Evolutionary conservation across 2,113 vertebrate species (phyloP), one percentile per base, ranked within the genome.

Genomic region (Neomonachus schauinslandi): DNA sequence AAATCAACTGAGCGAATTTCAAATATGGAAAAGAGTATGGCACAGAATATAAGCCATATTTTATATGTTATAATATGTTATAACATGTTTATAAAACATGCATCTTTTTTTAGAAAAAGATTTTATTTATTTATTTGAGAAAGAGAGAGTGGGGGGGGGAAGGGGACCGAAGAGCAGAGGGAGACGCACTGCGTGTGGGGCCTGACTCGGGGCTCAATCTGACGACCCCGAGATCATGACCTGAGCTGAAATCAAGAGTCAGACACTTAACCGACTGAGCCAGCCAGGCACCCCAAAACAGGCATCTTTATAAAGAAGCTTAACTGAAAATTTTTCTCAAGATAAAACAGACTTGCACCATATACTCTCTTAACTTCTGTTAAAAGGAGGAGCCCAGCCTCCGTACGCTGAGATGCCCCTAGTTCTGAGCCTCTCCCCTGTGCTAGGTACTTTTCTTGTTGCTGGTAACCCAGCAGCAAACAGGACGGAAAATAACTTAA

Each of bases 11-110:
- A 79, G 49, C 31, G 11, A 53, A 53, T 53, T 89, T 74, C n/a
- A 81, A 55, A 81, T 36, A 57, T 21, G 91, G 24, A 91, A 96
- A 97, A 97, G 49, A 84, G 74, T 98, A 98, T 98, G 98, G 98
- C 98, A 98, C 98, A 77, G 46, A 77, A 16, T 31, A 49, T 49
- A 26, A 4, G 15, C 46, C 49, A 51, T 53, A 19, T n/a, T 79
- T 5, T 31, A 77, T 67, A 94, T 42, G 69, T 39, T 71, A 71
- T 65, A 91, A 71, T 79, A 93, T 97, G 61, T 91, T 53, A n/a
- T n/a, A n/a, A n/a, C n/a, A n/a, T 19, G 28, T 22, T 53, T 79
- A 53, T 53, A n/a, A 53, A 53, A 53, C 67, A 53, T 69, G 67
- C 33, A 21, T 69, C 18, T 36, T 69, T 69, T 69, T 97, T 96